Conservation (phyloP, 2,888 invertebrate genomes). For the Caenorhabditis doughertyi region DNA sequence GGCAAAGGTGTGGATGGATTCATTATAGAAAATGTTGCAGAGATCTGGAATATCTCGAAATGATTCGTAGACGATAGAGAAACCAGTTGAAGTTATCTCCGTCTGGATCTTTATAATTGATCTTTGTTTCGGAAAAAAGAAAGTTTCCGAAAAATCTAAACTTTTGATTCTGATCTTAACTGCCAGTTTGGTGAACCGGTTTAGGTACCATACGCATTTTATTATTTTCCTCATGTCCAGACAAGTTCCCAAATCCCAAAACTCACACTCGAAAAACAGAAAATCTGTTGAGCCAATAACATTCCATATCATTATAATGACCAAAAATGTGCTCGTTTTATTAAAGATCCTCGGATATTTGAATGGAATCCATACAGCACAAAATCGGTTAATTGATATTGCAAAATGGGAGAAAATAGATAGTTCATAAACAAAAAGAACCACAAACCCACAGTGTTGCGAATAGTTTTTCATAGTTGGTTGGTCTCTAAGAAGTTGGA, state of each 20-base stretch:
- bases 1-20: conserved; percentile 31
- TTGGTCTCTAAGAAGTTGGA: not conserved
- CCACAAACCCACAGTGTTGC: conserved; percentile 41
- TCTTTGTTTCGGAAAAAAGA: too few relatives aligned
- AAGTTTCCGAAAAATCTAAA: conserved; percentile 7
- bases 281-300: too few relatives aligned
- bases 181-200: too few relatives aligned
- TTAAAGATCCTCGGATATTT: conserved; percentile 28
- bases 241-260: too few relatives aligned
- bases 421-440: conserved; percentile 41
- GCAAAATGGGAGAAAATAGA: conserved; percentile 41
- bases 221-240: too few relatives aligned
- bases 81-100: too few relatives aligned
- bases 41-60: conserved; percentile 19
- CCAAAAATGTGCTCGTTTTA: conserved; percentile 27
- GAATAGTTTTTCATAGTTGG: conserved; percentile 17
- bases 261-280: too few relatives aligned
- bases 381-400: conserved; percentile 43
- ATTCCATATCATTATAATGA: too few relatives aligned
- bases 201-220: too few relatives aligned
- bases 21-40: conserved; percentile 28
- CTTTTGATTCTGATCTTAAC: not conserved
- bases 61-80: conserved; percentile 38
- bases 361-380: conserved; percentile 44
- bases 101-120: too few relatives aligned